phyloP scores from a whole-genome alignment of 2,888 invertebrate genomes.

The Sylvicola fuscatus region DNA sequence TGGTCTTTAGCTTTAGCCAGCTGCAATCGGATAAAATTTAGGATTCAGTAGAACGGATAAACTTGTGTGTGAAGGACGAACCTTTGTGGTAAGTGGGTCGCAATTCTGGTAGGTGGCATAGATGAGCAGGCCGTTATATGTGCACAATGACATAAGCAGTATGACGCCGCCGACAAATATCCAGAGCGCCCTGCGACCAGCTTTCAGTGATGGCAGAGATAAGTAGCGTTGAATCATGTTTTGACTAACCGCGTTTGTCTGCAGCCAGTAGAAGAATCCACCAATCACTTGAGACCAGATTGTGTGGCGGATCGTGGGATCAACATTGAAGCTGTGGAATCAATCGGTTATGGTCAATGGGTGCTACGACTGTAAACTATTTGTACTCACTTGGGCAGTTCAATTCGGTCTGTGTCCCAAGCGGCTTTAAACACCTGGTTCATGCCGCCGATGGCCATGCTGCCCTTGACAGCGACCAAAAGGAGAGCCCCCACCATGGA shows the following conservation, averaged over 20 bases:
- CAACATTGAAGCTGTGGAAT: conserved; percentile 45
- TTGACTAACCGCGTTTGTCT: conserved; percentile 63
- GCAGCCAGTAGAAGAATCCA: conserved; percentile 57
- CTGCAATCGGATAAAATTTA: conserved; percentile 19
- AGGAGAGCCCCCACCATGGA: conserved; percentile 58
- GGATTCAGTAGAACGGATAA: neutral
- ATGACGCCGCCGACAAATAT: conserved; percentile 32
- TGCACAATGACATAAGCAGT: conserved; percentile 29
- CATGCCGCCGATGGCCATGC: conserved; percentile 48
- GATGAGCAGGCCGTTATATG: conserved; percentile 38
- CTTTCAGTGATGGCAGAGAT: conserved; percentile 45
- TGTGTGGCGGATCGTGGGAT: conserved; percentile 61
- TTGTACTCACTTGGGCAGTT: conserved; percentile 28
- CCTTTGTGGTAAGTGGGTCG: conserved; percentile 41
- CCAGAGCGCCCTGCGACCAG: conserved; percentile 34
- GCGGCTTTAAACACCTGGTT: conserved; percentile 42
- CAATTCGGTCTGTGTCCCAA: conserved; percentile 46
- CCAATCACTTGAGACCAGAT: conserved; percentile 64
- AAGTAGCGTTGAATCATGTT: conserved; percentile 76
- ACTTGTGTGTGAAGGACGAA: conserved; percentile 6
- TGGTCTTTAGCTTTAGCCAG: conserved; percentile 55
- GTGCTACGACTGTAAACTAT: neutral
- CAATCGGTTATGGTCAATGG: neutral
- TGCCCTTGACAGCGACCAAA: conserved; percentile 53
- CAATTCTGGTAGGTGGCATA: conserved; percentile 41